A percentile compares a stretch with the other conserved stretches of the same genome.
Evolutionary conservation across 2,113 vertebrate genomes (phyloP).

Genomic region (Spea multiplicata): DNA sequence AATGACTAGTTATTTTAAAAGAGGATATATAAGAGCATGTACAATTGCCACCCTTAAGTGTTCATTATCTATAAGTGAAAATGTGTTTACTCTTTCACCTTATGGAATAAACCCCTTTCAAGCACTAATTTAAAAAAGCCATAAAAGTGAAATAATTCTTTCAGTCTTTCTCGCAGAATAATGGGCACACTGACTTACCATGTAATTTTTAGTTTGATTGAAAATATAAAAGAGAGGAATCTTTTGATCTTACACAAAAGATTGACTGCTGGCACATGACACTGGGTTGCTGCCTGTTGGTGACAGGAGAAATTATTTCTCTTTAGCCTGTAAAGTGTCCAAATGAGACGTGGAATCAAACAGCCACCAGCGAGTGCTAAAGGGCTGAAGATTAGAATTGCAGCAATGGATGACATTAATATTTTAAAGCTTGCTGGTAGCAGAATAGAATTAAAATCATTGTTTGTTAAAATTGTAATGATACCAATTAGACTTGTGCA

Average conservation of each 20-base stretch:
- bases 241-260: constrained; percentile 30
- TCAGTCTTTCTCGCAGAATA: constrained; percentile 4
- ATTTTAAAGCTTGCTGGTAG: constrained; percentile 52
- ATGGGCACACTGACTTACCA: constrained; percentile 5
- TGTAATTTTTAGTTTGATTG: constrained; percentile 22
- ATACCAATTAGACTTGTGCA: background rate
- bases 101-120: constrained; percentile 26
- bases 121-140: background rate
- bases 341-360: constrained; percentile 25
- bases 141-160: background rate
- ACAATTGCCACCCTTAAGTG: background rate
- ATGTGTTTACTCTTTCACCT: constrained; percentile 19
- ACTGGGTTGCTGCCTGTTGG: constrained; percentile 24
- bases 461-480: constrained; percentile 15
- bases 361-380: constrained; percentile 4
- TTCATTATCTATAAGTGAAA: constrained; percentile 16
- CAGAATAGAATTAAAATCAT: constrained; percentile 52
- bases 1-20: background rate
- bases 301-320: constrained; percentile 27
- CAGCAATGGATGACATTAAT: constrained; percentile 42
- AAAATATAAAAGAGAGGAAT: constrained; percentile 34
- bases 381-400: constrained; percentile 1
- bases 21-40: background rate
- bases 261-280: constrained; percentile 22
- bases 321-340: constrained; percentile 13